Base-by-base conservation (phyloP, 1,140 invertebrate genomes). In the Cydia strobilella region DNA sequence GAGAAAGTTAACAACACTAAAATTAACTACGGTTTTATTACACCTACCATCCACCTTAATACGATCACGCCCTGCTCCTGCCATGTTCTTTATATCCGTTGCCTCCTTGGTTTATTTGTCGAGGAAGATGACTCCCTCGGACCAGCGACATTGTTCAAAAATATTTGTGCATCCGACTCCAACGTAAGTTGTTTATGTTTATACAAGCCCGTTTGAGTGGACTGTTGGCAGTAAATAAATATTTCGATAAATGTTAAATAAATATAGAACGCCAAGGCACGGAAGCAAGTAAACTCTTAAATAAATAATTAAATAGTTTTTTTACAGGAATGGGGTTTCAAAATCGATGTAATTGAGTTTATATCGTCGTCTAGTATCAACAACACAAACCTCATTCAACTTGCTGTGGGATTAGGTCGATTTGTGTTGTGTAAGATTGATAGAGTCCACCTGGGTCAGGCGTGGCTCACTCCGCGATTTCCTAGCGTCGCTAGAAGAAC, bases 81-180 rank as follows among this genome's bases (percentile, higher is more conserved):
- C 84, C 59, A 86, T 84, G 73, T 69, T 66, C 69, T 78, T 63
- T 80, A 82, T 63, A 76, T 86, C 81, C 42, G 20, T 77, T 25
- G 74, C 59, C 82, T 83, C 81, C 79, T 86, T 84, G 78, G 78
- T 81, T 74, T 90, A 87, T 90, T 90, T 90, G 89, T 86, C 76
- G 79, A 85, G 82, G 82, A 78, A 88, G 82, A 90, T 90, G 87
- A 89, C 86, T 89, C 88, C 77, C 83, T 86, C 81, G 86, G 82
- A 87, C 86, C 59, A 39, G 62, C 74, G 76, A 84, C 85, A 87
- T 83, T 86, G 86, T 90, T 85, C 78, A 83, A 86, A 84, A 86
- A 88, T 87, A 87, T 87, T 87, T 88, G 84, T 81, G 75, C 74
- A 76, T 77, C 75, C 76, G 75, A 83, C 77, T 84, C 80, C 80